phyloP scores from a whole-genome alignment of 2,888 invertebrate genomes.

The Caenorhabditis auriculariae region DNA sequence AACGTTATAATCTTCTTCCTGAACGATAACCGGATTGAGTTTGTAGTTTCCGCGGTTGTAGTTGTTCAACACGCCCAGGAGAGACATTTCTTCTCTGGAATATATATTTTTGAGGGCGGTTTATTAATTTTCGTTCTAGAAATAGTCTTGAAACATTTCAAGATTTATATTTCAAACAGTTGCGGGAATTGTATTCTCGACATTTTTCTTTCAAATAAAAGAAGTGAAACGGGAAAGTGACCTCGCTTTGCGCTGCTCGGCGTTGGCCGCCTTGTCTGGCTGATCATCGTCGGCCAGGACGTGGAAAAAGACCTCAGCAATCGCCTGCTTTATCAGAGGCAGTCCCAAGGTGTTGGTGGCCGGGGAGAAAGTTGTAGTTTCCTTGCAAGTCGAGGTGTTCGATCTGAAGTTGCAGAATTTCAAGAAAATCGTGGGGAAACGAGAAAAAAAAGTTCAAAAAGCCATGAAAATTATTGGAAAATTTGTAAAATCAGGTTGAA shows the following conservation, averaged over 20 bases:
- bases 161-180: no score
- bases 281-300: conserved; percentile 61
- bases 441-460: no score
- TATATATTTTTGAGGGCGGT: not conserved
- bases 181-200: no score
- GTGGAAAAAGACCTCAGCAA: conserved; percentile 61
- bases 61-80: conserved; percentile 61
- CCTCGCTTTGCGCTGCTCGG: conserved; percentile 42
- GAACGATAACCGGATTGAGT: conserved; percentile 62
- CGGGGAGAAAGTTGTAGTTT: conserved; percentile 41
- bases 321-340: conserved; percentile 59
- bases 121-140: not conserved
- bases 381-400: conserved; percentile 13
- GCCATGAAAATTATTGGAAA: no score
- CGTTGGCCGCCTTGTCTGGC: conserved; percentile 30
- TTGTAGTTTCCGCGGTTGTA: conserved; percentile 63
- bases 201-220: no score
- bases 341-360: conserved; percentile 62
- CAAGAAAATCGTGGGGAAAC: no score
- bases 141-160: no score
- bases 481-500: no score
- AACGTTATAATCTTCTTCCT: conserved; percentile 47
- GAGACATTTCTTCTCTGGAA: conserved; percentile 59
- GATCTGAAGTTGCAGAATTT: no score
- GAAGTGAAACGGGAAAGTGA: no score